Evolutionary conservation across 2,888 invertebrate genomes (phyloP), one percentile per base, ranked within the genome.

Genomic region (Agriopis marginaria): DNA sequence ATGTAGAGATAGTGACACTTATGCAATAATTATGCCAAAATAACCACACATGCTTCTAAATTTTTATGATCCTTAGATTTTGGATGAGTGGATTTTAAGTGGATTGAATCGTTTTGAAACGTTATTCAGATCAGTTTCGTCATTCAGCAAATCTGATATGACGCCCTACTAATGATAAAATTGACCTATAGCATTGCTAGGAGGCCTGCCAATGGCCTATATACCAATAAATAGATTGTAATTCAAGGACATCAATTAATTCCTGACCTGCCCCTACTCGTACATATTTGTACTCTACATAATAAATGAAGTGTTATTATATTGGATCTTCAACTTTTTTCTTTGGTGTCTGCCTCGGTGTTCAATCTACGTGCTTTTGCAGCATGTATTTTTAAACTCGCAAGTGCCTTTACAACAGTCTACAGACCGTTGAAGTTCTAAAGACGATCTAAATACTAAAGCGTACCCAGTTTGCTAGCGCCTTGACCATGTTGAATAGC

Each of bases 211-310:
- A 17, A 45, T 58, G 12, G 44, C 51, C 62, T 53, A 53, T 53
- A 62, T 44, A 62, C 17, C 62, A 42, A 51, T 23, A 42, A 12
- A 51, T 44, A 53, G 42, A 51, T 44, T 53, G 53, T 14, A 44
- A 53, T 23, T 11, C 62, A 14, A 62, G 50, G 39, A 56, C 23
- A 49, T 51, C 62, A 64, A 49, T 45, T 65, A 14, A 11, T 9
- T 44, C 59, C 44, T 58, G 59, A 62, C 61, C 61, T 61, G 51
- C 61, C 62, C n/a, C 62, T 51, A 62, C n/a, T 45, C 12, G 44
- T 39, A 40, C 39, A 17, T 32, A 62, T 53, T 44, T 44, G 6
- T 11, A 11, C 10, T 12, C 23, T 40, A 42, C 14, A 32, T 39
- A 23, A 23, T 32, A 32, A n/a, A n/a, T 32, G 32, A 32, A 32